phyloP scores from a whole-genome alignment of 2,113 vertebrate species.

The Phaethon lepturus region DNA sequence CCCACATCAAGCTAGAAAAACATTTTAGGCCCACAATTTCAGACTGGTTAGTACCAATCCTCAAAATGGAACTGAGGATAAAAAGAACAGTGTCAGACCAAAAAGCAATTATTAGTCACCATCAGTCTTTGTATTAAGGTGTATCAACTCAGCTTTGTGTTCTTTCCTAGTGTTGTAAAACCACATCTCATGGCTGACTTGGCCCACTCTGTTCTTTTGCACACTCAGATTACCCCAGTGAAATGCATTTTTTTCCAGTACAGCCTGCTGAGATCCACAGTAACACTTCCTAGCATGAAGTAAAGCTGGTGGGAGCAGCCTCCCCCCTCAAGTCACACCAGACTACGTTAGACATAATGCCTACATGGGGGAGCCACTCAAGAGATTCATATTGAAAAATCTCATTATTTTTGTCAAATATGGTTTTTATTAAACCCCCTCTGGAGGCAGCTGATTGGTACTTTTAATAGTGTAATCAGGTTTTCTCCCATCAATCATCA shows the following conservation, averaged over 20 bases:
- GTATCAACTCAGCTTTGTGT: not conserved
- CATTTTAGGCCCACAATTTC: not conserved
- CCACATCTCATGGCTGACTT: not conserved
- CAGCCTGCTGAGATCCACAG: not conserved
- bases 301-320: not conserved
- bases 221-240: not conserved
- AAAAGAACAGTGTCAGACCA: not conserved
- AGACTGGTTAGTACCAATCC: not conserved
- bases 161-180: not conserved
- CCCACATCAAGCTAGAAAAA: not conserved
- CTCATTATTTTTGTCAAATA: not conserved
- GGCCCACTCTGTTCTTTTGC: not conserved
- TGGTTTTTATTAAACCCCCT: not conserved
- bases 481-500: slow-evolving; percentile 36
- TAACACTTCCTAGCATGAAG: not conserved
- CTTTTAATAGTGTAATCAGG: not conserved
- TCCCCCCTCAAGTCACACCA: not conserved
- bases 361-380: not conserved
- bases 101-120: not conserved
- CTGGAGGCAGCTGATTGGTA: not conserved
- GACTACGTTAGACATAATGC: not conserved
- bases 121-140: not conserved
- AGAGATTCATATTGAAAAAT: not conserved
- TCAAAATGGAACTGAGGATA: not conserved
- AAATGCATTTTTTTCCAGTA: not conserved